Percentiles rank a stretch among this genome's conserved stretches.
Evolutionary conservation across 2,797 vertebrate species (phyloP).

Genomic region (Alauda arvensis): DNA sequence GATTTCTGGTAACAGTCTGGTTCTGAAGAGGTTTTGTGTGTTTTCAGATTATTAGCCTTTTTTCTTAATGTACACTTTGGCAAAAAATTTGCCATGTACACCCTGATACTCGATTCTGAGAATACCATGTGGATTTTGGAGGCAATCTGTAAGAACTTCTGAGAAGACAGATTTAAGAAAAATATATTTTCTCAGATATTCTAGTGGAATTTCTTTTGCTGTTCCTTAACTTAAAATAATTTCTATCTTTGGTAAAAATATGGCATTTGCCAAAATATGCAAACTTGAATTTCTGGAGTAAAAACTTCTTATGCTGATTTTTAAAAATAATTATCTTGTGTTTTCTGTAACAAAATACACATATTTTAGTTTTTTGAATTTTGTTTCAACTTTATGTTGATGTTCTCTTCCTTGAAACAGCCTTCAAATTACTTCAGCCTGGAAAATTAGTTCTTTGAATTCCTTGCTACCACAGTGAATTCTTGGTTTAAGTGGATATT

Average conservation of each 20-base stretch:
- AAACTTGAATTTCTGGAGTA: not conserved
- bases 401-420: not conserved
- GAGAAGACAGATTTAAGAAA: not conserved
- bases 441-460: not conserved
- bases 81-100: not conserved
- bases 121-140: not conserved
- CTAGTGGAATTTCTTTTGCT: not conserved
- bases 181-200: not conserved
- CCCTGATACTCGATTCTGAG: not conserved
- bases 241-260: not conserved
- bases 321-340: not conserved
- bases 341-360: not conserved
- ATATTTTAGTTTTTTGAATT: not conserved
- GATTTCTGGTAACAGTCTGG: not conserved
- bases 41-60: not conserved
- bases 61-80: not conserved
- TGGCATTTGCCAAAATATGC: not conserved
- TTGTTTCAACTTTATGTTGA: not conserved
- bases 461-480: not conserved
- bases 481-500: not conserved
- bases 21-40: not conserved
- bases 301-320: not conserved
- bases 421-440: not conserved
- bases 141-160: not conserved
- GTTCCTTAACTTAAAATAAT: not conserved